These are phyloP conservation scores for Eulithis testata DNA, from an alignment of 2,888 invertebrate genomes.

Conservation along the genomic window DNA sequence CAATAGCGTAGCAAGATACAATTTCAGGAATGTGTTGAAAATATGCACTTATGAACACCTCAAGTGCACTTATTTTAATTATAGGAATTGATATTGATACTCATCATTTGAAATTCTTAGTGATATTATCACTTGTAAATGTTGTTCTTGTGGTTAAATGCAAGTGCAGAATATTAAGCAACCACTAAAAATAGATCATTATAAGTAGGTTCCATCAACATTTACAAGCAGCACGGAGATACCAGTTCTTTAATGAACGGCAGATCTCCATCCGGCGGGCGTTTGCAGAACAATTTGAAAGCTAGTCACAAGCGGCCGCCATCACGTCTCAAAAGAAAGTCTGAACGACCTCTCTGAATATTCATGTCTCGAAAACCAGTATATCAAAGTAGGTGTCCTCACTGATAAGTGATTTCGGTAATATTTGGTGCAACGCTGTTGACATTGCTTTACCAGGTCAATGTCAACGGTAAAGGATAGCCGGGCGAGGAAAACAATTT, in stretches of 20 bases:
- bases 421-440: conserved; percentile 52
- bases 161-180: not conserved
- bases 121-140: not conserved
- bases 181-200: not conserved
- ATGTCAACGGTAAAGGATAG: conserved; percentile 60
- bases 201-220: too few species aligned
- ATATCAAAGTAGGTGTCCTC: conserved; percentile 57
- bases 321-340: conserved; percentile 38
- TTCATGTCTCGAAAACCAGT: conserved; percentile 43
- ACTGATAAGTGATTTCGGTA: conserved; percentile 52
- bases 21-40: conserved; percentile 10
- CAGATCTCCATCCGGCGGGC: conserved; percentile 3
- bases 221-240: too few species aligned
- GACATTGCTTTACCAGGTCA: conserved; percentile 74
- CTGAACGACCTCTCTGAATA: conserved; percentile 52
- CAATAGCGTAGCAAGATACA: conserved; percentile 8
- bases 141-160: too few species aligned
- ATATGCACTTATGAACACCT: conserved; percentile 1
- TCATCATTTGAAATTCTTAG: not conserved
- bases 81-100: not conserved
- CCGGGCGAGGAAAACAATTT: conserved; percentile 63
- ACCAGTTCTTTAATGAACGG: too few species aligned
- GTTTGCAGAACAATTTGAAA: conserved; percentile 11
- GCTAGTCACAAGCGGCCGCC: conserved; percentile 12
- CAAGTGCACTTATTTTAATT: conserved; percentile 7